Base-by-base conservation (phyloP, 2,797 vertebrate genomes). In the Amblyopsis hoosieri region DNA sequence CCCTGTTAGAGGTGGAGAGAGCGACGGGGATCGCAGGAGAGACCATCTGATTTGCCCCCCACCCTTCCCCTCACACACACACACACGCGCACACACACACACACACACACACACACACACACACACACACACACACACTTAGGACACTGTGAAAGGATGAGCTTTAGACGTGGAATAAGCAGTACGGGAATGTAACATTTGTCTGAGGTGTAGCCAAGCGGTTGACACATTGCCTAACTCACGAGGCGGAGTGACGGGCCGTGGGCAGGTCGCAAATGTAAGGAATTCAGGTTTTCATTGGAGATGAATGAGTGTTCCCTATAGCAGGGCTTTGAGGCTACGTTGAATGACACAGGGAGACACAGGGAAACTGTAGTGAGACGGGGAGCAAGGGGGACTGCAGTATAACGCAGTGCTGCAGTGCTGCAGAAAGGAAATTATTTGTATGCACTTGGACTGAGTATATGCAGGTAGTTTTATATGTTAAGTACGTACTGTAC, bases 1-100 rank as follows among this genome's bases (percentile, higher is more conserved):
- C 92, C 92, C 52, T 94, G 92, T 87, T 94, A 93, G 81, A 66
- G 57, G 42, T 13, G 54, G 64, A 49, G 23, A 59, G 62, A 19
- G 68, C 60, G 12, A 19, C 7, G 31, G 13, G 33, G 56, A 54
- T 53, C 57, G 54, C 64, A 57, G 67, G 46, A 67, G 66, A 67
- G 33, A 71, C 66, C 11, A 50, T 5, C 15, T 23, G 33, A 23
- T 23, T 23, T 42, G 59, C 47, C 45, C 70, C 66, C 84, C 83
- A 71, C 58, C 66, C 19, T 2, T 2, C 19, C 19, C 19, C 19
- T 2, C 66, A 71, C 68, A 17, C 71, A 74, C 75, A 80, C 69
- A 14, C 52, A 60, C 66, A 73, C 68, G 15, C 71, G 72, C 75
- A 80, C 69, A 14, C 52, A 60, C 54, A 52, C 74, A 71, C 19